phyloP scores from a whole-genome alignment of 2,113 vertebrate species.

The Syngnathus scovelli region DNA sequence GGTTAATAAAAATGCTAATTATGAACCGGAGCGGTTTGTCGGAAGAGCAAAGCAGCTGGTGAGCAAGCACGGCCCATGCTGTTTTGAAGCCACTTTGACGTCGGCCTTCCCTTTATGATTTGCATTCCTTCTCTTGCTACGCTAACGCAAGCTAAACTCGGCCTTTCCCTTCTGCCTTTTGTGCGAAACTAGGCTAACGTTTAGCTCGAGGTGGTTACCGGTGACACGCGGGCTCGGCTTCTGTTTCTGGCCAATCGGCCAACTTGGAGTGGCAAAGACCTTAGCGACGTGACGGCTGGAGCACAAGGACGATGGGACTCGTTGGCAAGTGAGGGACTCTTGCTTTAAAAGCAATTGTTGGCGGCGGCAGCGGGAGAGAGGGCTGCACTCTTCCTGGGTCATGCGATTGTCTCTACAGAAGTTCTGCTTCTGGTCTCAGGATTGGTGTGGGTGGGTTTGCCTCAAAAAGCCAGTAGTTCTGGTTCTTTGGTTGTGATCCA shows the following conservation, averaged over 20 bases:
- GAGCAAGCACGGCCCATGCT: neutral
- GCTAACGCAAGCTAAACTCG: neutral
- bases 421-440: constrained; percentile 11
- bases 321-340: constrained; percentile 8
- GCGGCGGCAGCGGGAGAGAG: no score
- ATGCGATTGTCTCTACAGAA: constrained; percentile 26
- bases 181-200: neutral
- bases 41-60: neutral
- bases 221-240: neutral
- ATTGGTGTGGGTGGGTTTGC: constrained; percentile 5
- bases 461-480: neutral
- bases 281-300: neutral
- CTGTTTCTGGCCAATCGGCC: neutral
- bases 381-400: neutral
- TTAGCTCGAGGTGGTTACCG: neutral
- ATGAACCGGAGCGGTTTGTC: neutral
- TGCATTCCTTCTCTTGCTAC: neutral
- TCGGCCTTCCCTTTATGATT: no score
- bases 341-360: constrained; percentile 16
- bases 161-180: neutral
- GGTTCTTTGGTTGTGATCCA: constrained; percentile 2
- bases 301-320: neutral
- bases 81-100: neutral
- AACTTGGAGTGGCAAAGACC: neutral
- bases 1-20: neutral